Percentiles rank a stretch among this genome's conserved stretches.
These are phyloP conservation scores for Cataglyphis altisquamis DNA, from an alignment of 2,888 invertebrate species.

Conservation along the genomic window DNA sequence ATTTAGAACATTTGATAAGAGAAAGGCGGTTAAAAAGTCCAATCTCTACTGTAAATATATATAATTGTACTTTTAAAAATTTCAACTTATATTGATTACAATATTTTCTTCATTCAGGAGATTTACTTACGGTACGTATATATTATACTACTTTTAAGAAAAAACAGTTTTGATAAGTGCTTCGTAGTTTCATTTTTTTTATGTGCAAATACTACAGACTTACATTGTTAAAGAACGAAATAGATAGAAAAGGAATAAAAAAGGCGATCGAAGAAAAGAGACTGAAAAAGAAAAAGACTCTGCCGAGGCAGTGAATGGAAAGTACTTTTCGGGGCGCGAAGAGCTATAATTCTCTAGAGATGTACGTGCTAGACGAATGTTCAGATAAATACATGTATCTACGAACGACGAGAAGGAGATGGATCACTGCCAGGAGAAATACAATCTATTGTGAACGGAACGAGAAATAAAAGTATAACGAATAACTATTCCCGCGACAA, in stretches of 20 bases:
- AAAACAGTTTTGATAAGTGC: not conserved
- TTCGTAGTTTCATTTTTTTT: not conserved
- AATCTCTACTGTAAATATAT: not conserved
- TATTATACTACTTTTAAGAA: not conserved
- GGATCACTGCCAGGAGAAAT: conserved; percentile 48
- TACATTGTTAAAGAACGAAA: conserved; percentile 17
- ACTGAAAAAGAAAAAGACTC: conserved; percentile 36
- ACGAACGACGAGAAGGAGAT: conserved; percentile 50
- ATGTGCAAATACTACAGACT: conserved; percentile 2
- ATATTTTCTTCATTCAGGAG: not conserved
- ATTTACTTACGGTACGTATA: not conserved
- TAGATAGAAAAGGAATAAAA: conserved; percentile 20
- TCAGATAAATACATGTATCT: conserved; percentile 50
- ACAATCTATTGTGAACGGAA: conserved; percentile 34
- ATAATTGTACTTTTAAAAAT: not conserved
- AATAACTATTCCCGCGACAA: conserved; percentile 42
- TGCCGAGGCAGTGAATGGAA: conserved; percentile 44
- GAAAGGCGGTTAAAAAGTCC: not conserved
- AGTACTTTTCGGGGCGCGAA: conserved; percentile 41
- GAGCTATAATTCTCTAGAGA: conserved; percentile 63
- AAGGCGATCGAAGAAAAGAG: conserved; percentile 19
- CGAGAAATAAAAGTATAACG: conserved; percentile 27
- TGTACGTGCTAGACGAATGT: conserved; percentile 52
- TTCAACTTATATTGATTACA: not conserved
- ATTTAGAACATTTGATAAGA: not conserved